Conservation (phyloP, 2,113 vertebrate species). For the Aspiorhynchus laticeps region DNA sequence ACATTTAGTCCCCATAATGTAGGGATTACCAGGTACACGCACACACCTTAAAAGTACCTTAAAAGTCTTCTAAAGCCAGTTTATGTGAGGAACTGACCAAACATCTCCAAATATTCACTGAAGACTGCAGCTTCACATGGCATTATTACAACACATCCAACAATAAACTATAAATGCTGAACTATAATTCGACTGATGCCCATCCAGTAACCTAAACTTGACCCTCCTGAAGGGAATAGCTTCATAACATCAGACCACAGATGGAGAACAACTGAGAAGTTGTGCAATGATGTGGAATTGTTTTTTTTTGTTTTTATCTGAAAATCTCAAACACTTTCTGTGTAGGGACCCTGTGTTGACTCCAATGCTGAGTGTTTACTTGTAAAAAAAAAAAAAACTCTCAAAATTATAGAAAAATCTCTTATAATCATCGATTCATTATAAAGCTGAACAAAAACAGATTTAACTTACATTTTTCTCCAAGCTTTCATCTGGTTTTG, state of each 20-base stretch:
- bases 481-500: too few species aligned
- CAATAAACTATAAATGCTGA: slow-evolving; percentile 3
- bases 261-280: background rate
- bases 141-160: background rate
- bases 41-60: too few species aligned
- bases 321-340: background rate
- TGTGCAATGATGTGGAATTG: slow-evolving; percentile 26
- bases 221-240: slow-evolving; percentile 28
- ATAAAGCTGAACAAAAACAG: too few species aligned
- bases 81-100: background rate
- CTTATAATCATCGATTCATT: too few species aligned
- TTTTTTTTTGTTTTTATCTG: background rate
- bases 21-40: too few species aligned
- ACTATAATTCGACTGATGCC: slow-evolving; percentile 3
- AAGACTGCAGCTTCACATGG: background rate
- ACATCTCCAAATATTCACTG: background rate
- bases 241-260: slow-evolving; percentile 14
- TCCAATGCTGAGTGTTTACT: background rate
- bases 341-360: background rate
- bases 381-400: background rate
- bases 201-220: slow-evolving; percentile 15
- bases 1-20: too few species aligned
- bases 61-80: background rate
- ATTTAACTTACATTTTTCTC: too few species aligned
- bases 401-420: background rate